Base-by-base conservation (phyloP, 2,797 vertebrate genomes). In the Rhynchonycteris naso region DNA sequence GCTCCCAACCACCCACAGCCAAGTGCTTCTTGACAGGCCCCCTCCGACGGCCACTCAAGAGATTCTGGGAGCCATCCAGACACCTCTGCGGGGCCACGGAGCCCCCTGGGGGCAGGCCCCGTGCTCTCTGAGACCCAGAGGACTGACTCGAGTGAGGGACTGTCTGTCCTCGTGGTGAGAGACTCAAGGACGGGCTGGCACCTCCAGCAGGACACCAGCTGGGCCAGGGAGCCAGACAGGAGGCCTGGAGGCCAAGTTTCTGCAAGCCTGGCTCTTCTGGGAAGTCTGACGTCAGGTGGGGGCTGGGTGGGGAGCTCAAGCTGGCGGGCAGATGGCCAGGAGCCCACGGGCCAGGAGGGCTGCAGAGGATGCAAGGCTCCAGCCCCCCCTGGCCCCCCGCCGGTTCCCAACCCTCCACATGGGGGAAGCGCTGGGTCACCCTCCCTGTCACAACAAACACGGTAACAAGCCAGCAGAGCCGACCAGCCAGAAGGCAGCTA, bases 111-210 rank as follows among this genome's bases (percentile, higher is more conserved):
- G 6, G n/a, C 72, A 35, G 16, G 14, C 33, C 33, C 10, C 1
- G 7, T 1, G 2, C 14, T 75, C 72, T 26, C 52, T 1, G 12
- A 47, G 21, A 58, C 65, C 18, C 81, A 1, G 2, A 24, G 80
- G 35, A 10, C 33, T 1, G 56, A 72, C 47, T 19, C 14, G 7
- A 18, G 33, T 0, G 1, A 50, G 79, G 61, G 81, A 28, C 43
- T 75, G 35, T 10, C 47, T 0, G 0, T 28, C 13, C 56, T 9
- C 0, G 0, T 3, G 11, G 24, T 1, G 0, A 33, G 0, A 33
- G 79, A 24, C 63, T 30, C 94, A 4, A 4, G 66, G 65, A 22
- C 26, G 28, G 28, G 2, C 38, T 1, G 1, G 10, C 4, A 1
- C 54, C 30, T 11, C 16, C 18, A 65, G 30, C 65, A 1, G 10